Conservation (phyloP, 2,113 vertebrate species). For the western clawed frog (Xenopus tropicalis) region DNA sequence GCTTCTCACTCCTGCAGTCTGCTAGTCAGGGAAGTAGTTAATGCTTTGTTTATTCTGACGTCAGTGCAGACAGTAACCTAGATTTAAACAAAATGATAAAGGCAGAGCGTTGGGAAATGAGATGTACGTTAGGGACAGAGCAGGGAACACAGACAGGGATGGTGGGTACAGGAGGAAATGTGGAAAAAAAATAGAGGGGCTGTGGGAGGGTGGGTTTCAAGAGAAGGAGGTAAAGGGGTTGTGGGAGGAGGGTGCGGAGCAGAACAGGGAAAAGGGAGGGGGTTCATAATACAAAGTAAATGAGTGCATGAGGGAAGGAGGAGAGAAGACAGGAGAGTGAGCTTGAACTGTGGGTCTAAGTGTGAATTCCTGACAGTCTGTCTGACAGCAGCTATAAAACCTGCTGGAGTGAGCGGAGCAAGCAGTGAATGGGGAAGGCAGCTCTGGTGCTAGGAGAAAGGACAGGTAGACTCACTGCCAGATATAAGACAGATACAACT, state of each 20-base stretch:
- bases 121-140: not conserved
- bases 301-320: conserved; percentile 34
- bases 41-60: conserved; percentile 34
- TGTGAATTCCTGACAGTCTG: conserved; percentile 66
- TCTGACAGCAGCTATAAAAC: conserved; percentile 67
- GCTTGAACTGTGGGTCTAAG: conserved; percentile 50
- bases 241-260: conserved; percentile 29
- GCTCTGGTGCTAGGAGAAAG: not conserved
- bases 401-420: conserved; percentile 52
- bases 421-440: conserved; percentile 51
- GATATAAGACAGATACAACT: too few species aligned
- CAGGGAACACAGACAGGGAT: not conserved
- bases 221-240: conserved; percentile 16
- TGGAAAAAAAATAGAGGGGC: not conserved
- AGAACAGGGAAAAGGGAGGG: conserved; percentile 32
- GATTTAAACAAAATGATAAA: conserved; percentile 37
- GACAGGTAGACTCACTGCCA: not conserved
- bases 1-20: not conserved
- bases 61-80: conserved; percentile 29
- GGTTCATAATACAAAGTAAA: conserved; percentile 33
- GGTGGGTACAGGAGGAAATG: not conserved
- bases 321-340: conserved; percentile 49
- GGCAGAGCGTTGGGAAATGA: not conserved
- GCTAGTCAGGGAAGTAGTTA: conserved; percentile 10
- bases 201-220: conserved; percentile 3